Evolutionary conservation across 2,797 vertebrate genomes (phyloP), one percentile per base, ranked within the genome.

Genomic region (Lepilemur septentrionalis): DNA sequence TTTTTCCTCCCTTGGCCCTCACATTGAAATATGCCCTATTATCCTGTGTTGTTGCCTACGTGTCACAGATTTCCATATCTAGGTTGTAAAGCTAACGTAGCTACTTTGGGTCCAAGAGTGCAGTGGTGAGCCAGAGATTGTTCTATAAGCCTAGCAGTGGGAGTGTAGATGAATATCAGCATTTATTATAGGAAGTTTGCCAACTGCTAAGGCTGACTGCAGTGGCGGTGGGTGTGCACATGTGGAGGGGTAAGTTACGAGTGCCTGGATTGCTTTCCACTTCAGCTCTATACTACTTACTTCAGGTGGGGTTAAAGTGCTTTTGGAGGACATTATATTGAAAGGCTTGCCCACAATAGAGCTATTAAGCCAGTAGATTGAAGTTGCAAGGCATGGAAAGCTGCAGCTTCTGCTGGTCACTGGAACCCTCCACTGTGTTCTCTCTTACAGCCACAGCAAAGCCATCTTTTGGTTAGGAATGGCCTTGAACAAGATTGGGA

Each of bases 41-140:
- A 43, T 35, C 18, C 48, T 6, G 0, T 9, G 11, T 28, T 20
- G 15, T 41, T 63, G 10, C 22, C 0, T n/a, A 12, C 5, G 5
- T 69, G 28, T 30, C 30, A 25, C 17, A 30, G 35, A 28, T 57
- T 30, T 17, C 9, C 15, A 38, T 55, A 30, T 73, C 57, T 25
- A 61, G 17, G 41, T 20, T 84, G 41, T 28, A 52, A 38, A 10
- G 28, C n/a, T n/a, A 28, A 22, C 5, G 3, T 55, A 28, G 7
- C 18, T 4, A 4, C 25, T 15, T 52, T 63, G 70, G 25, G 25
- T 3, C 28, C 63, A 23, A 61, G 15, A 41, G 7, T 35, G 32
- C 25, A 30, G 12, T 30, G 46, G 6, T 57, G 15, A 57, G 38
- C 8, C 28, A 57, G 38, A 88, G 50, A 32, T 50, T 48, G 1